A percentile compares a stretch with the other conserved stretches of the same genome.
These are phyloP conservation scores for Myotis yumanensis DNA, from an alignment of 2,113 vertebrate species.

Conservation along the genomic window DNA sequence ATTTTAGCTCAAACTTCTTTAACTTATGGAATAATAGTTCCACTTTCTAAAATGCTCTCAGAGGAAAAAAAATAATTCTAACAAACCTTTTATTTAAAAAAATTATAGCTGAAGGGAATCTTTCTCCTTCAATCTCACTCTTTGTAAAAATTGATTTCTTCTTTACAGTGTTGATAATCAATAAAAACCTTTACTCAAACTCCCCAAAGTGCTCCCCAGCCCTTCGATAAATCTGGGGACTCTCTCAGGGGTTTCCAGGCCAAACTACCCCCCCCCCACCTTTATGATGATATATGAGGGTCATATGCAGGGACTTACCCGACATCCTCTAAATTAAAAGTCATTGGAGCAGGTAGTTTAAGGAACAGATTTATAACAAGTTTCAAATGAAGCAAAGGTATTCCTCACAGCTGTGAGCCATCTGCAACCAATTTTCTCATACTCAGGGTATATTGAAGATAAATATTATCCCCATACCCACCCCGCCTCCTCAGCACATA, in stretches of 20 bases:
- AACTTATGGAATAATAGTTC: neutral
- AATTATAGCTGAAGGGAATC: neutral
- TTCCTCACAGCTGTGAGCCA: slow-evolving; percentile 75
- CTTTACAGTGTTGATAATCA: slow-evolving; percentile 72
- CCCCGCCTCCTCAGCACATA: neutral
- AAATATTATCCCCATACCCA: slow-evolving; percentile 61
- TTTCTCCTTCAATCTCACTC: neutral
- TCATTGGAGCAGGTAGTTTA: slow-evolving; percentile 67
- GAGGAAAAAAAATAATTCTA: slow-evolving; percentile 25
- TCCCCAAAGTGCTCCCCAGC: slow-evolving; percentile 27
- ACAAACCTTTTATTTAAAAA: neutral
- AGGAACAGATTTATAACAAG: slow-evolving; percentile 72
- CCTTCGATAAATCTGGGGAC: slow-evolving; percentile 68
- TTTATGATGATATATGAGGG: slow-evolving; percentile 69
- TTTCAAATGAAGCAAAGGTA: slow-evolving; percentile 78
- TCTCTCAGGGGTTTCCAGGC: slow-evolving; percentile 24
- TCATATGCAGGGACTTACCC: slow-evolving; percentile 61
- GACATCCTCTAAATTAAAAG: slow-evolving; percentile 73
- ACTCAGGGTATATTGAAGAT: slow-evolving; percentile 66
- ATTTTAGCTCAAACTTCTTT: neutral
- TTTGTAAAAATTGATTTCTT: slow-evolving; percentile 59
- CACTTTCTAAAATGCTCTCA: neutral
- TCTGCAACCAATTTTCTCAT: slow-evolving; percentile 78
- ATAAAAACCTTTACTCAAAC: slow-evolving; percentile 60
- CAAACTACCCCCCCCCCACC: slow-evolving; percentile 13